These are phyloP conservation scores for Myoxocephalus aenaeus DNA, from an alignment of 2,797 vertebrate species.

Conservation along the genomic window DNA sequence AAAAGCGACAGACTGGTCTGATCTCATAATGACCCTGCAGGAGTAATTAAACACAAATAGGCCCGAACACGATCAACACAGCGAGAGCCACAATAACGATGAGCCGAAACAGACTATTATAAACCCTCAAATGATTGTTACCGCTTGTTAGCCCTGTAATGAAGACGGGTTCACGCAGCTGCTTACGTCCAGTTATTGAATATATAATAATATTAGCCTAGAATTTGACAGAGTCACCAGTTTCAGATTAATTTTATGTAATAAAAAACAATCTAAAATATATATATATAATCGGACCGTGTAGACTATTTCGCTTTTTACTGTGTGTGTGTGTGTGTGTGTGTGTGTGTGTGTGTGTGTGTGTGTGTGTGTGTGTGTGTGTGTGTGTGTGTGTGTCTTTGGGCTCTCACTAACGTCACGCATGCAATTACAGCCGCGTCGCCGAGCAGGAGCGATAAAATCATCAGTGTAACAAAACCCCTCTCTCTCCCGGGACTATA, in stretches of 20 bases:
- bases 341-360: slow-evolving; percentile 28
- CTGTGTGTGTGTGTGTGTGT: too few species aligned
- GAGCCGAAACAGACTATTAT: slow-evolving; percentile 9
- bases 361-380: too few species aligned
- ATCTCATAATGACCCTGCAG: slow-evolving; percentile 51
- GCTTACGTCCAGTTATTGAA: slow-evolving; percentile 13
- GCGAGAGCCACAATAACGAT: not conserved
- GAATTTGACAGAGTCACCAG: slow-evolving; percentile 32
- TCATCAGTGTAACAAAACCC: slow-evolving; percentile 72
- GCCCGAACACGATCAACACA: not conserved
- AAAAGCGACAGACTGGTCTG: slow-evolving; percentile 10
- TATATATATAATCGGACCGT: too few species aligned
- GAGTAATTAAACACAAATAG: slow-evolving; percentile 23
- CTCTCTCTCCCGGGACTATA: slow-evolving; percentile 63
- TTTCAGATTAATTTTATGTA: slow-evolving; percentile 38
- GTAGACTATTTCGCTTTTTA: not conserved
- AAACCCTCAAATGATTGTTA: slow-evolving; percentile 18
- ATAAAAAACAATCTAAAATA: too few species aligned
- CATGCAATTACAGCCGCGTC: slow-evolving; percentile 73
- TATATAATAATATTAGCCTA: slow-evolving; percentile 9
- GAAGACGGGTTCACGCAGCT: slow-evolving; percentile 8
- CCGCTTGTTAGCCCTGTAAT: slow-evolving; percentile 9
- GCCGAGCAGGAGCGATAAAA: slow-evolving; percentile 71
- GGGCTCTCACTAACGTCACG: slow-evolving; percentile 62
- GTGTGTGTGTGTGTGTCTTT: slow-evolving; percentile 21